Conservation (phyloP, 1,140 invertebrate species). For the Drosophila sp. region DNA sequence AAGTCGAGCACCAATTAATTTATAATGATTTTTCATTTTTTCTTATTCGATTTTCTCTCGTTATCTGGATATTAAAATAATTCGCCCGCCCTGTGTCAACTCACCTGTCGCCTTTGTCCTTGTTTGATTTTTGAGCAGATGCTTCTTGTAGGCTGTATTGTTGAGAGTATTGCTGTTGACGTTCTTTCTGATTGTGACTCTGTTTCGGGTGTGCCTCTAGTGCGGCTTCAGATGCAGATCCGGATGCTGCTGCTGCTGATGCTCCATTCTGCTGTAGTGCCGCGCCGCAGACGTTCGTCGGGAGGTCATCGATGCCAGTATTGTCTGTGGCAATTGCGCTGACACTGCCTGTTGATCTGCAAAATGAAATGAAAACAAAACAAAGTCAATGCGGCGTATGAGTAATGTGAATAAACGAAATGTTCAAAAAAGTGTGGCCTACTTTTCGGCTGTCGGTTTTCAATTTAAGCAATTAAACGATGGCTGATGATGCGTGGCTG, state of each 20-base stretch:
- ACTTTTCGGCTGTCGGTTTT: background rate
- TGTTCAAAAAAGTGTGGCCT: slow-evolving; percentile 31
- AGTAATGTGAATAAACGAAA: slow-evolving; percentile 23
- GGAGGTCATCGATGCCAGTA: slow-evolving; percentile 34
- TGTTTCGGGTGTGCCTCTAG: slow-evolving; percentile 8
- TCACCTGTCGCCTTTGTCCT: slow-evolving; percentile 1
- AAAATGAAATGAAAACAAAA: slow-evolving; percentile 10
- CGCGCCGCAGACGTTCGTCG: slow-evolving; percentile 25
- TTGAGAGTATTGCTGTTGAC: slow-evolving; percentile 16
- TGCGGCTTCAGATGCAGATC: background rate
- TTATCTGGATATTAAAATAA: background rate
- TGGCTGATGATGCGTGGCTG: too few relatives aligned
- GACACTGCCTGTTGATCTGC: slow-evolving; percentile 50
- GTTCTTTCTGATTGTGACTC: slow-evolving; percentile 6
- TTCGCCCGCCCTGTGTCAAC: background rate
- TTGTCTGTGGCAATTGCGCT: slow-evolving; percentile 35
- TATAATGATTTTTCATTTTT: background rate
- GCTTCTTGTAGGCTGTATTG: slow-evolving; percentile 17
- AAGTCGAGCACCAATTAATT: background rate
- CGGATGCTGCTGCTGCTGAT: slow-evolving; percentile 17
- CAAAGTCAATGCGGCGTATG: slow-evolving; percentile 36
- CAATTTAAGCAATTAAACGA: too few relatives aligned
- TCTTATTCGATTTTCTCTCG: too few relatives aligned
- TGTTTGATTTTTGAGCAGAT: background rate
- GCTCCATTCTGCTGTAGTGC: slow-evolving; percentile 30